Evolutionary conservation across 2,888 invertebrate genomes (phyloP).

Genomic region (Rhaphigaster nebulosa): DNA sequence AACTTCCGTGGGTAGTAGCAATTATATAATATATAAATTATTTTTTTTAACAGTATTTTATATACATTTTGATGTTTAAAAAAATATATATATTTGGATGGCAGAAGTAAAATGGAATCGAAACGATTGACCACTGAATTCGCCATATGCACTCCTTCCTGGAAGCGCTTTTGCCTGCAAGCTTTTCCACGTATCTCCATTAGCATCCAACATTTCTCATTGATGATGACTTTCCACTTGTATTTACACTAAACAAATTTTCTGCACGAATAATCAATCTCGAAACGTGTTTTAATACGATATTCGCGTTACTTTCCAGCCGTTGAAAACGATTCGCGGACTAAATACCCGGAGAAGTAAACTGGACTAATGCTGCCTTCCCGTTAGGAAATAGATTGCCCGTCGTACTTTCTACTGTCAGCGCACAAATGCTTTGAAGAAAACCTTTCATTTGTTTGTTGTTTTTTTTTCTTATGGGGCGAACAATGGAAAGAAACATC

Average conservation of each 20-base stretch:
- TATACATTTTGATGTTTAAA: too few relatives aligned
- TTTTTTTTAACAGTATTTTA: too few relatives aligned
- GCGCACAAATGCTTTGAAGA: neutral
- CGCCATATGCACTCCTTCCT: too few relatives aligned
- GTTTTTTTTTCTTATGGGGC: neutral
- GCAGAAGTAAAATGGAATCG: neutral
- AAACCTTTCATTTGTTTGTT: constrained; percentile 5
- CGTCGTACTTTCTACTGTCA: neutral
- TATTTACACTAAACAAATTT: neutral
- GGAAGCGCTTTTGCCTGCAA: neutral
- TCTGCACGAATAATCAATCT: neutral
- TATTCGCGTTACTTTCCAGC: neutral
- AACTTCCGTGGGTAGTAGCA: too few relatives aligned
- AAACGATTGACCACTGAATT: neutral
- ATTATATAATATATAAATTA: too few relatives aligned
- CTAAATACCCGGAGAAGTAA: neutral
- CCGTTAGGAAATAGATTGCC: constrained; percentile 15
- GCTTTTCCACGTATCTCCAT: neutral
- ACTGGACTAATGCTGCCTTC: constrained; percentile 4
- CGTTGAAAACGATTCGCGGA: neutral
- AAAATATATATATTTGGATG: too few relatives aligned
- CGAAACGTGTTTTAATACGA: neutral
- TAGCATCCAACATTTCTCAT: neutral
- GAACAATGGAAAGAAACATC: neutral
- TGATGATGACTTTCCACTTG: neutral